A percentile compares a stretch with the other conserved stretches of the same genome.
These are phyloP conservation scores for Aphrophora alni DNA, from an alignment of 2,888 invertebrate genomes.

Conservation along the genomic window DNA sequence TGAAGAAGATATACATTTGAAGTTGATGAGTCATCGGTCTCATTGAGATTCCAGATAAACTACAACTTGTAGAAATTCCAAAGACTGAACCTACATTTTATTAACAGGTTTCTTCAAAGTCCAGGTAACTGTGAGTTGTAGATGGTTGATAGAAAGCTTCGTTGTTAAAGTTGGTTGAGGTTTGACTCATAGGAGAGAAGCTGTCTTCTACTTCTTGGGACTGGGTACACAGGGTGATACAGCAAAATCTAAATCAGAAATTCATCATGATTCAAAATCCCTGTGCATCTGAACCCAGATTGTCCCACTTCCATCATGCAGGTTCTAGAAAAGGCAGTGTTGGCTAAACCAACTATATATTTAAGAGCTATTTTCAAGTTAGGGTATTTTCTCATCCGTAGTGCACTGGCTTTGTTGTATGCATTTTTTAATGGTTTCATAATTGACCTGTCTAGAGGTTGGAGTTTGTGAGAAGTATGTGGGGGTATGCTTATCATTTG, in stretches of 20 bases:
- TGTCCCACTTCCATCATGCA: slow-evolving; percentile 41
- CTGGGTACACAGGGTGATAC: background rate
- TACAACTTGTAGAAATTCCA: background rate
- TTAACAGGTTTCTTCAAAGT: too few relatives aligned
- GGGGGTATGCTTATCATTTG: slow-evolving; percentile 50
- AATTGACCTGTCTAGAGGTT: slow-evolving; percentile 19
- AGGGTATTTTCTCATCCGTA: slow-evolving; percentile 20
- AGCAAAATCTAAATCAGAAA: slow-evolving; percentile 37
- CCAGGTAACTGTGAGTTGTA: too few relatives aligned
- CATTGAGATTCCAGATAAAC: background rate
- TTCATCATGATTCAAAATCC: slow-evolving; percentile 49
- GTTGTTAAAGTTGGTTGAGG: background rate
- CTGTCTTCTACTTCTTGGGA: background rate
- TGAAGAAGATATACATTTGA: background rate
- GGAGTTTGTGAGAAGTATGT: slow-evolving; percentile 49
- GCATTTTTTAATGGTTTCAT: slow-evolving; percentile 32
- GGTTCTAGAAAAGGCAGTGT: slow-evolving; percentile 43
- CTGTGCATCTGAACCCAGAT: slow-evolving; percentile 52
- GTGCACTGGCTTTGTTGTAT: slow-evolving; percentile 14
- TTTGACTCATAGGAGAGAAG: background rate
- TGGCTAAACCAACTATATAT: slow-evolving; percentile 45
- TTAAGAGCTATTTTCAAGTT: slow-evolving; percentile 7
- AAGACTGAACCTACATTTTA: background rate
- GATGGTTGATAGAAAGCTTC: slow-evolving; percentile 4
- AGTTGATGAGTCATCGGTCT: background rate